Conservation (phyloP, 92 coral and sea anemone genomes). For the Epizoanthus fatuus region DNA sequence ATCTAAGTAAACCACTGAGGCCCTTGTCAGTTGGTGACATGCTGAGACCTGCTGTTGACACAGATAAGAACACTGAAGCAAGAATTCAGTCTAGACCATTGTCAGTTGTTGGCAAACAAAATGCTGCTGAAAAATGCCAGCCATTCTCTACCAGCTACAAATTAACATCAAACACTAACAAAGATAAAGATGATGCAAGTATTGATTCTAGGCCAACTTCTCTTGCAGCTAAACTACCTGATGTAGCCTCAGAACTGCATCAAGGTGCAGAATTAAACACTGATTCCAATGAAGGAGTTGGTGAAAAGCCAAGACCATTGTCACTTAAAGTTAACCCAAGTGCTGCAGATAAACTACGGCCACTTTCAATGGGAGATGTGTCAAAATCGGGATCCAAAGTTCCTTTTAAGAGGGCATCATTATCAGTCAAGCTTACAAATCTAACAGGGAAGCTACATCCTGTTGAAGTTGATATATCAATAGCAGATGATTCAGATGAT, state of each 20-base stretch:
- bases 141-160: background rate
- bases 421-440: constrained; percentile 9
- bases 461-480: constrained; percentile 29
- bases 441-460: constrained; percentile 28
- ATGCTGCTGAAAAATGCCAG: too few species aligned
- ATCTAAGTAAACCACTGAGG: constrained; percentile 19
- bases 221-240: background rate
- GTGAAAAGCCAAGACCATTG: background rate
- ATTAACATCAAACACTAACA: background rate
- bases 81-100: background rate
- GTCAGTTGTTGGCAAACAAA: too few species aligned
- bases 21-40: constrained; percentile 32
- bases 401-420: constrained; percentile 12
- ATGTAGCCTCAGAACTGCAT: background rate
- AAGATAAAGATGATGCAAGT: background rate
- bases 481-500: background rate
- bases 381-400: constrained; percentile 4
- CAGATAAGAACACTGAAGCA: background rate
- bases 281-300: constrained; percentile 2
- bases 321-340: background rate
- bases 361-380: constrained; percentile 30
- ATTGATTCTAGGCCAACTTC: background rate
- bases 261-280: background rate
- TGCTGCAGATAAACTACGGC: background rate
- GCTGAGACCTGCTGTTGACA: background rate